phyloP scores from a whole-genome alignment of 1,140 invertebrate species.

The Eufriesea mexicana region DNA sequence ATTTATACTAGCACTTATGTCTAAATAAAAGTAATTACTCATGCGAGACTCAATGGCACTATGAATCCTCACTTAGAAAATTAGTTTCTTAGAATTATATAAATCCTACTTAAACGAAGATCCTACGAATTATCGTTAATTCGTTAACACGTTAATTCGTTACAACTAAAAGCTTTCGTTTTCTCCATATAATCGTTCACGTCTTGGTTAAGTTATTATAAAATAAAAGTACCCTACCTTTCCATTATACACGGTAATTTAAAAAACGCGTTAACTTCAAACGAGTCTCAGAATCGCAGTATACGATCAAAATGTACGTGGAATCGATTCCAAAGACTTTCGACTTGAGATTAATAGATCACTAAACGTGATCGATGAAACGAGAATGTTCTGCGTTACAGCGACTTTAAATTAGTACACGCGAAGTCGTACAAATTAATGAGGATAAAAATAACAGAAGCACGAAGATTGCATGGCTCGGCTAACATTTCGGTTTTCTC shows the following conservation, averaged over 20 bases:
- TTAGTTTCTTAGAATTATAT: neutral
- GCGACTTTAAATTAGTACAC: no score
- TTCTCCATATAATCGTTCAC: neutral
- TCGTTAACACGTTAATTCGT: no score
- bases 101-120: neutral
- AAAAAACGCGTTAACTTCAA: slow-evolving; percentile 12
- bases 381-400: neutral
- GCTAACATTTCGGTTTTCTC: neutral
- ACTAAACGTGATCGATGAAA: neutral
- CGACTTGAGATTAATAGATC: slow-evolving; percentile 6
- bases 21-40: neutral
- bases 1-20: neutral
- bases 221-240: neutral
- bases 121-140: neutral
- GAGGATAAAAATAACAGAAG: neutral
- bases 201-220: neutral
- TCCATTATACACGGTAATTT: neutral
- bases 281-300: neutral
- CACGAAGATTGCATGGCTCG: neutral
- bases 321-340: slow-evolving; percentile 4
- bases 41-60: slow-evolving; percentile 31
- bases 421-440: neutral
- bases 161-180: neutral
- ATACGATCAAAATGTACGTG: neutral
- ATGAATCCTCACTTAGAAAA: neutral